phyloP scores from a whole-genome alignment of 1,140 invertebrate species.

The Temnothorax nylanderi region DNA sequence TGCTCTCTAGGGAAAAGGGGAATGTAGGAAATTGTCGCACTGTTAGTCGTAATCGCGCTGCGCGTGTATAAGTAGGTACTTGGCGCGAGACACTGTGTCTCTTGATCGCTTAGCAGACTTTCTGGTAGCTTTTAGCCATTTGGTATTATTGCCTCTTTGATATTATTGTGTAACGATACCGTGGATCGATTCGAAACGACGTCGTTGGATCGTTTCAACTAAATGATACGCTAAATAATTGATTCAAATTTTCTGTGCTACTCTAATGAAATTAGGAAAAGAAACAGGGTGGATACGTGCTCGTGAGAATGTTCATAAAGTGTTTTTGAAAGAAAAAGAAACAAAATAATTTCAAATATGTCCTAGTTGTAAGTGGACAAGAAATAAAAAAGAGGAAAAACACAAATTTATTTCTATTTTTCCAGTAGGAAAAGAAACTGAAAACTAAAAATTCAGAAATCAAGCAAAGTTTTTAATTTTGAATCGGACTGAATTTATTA shows the following conservation, averaged over 20 bases:
- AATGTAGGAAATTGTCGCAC: background rate
- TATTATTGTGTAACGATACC: background rate
- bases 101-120: background rate
- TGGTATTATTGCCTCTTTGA: background rate
- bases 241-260: background rate
- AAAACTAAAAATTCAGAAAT: too few relatives aligned
- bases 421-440: too few relatives aligned
- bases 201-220: background rate
- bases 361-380: too few relatives aligned
- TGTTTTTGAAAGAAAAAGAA: too few relatives aligned
- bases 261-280: background rate
- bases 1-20: background rate
- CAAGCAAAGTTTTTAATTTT: too few relatives aligned
- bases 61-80: too few relatives aligned
- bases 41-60: background rate
- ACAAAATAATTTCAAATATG: too few relatives aligned
- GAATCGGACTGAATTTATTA: background rate
- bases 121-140: background rate
- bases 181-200: background rate
- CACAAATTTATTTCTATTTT: too few relatives aligned
- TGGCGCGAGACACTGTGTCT: too few relatives aligned
- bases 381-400: too few relatives aligned
- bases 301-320: too few relatives aligned
- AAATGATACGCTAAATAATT: slow-evolving; percentile 4
- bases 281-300: background rate